These are phyloP conservation scores for Drosophila ustulata DNA, from an alignment of 2,888 invertebrate genomes.

Conservation along the genomic window DNA sequence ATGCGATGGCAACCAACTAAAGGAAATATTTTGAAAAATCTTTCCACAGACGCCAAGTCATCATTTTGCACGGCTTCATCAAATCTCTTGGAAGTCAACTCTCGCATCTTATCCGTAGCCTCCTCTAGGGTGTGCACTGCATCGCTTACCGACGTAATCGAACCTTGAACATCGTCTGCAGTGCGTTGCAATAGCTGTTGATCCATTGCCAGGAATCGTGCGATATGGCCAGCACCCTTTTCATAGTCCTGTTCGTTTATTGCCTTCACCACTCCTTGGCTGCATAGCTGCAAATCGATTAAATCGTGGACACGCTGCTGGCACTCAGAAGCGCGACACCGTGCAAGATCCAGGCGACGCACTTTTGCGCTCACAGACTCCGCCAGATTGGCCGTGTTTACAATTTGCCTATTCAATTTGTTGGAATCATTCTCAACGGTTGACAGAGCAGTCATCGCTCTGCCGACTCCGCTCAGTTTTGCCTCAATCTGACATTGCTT, in stretches of 20 bases:
- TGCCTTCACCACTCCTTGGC: constrained; percentile 98
- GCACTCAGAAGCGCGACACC: constrained; percentile 96
- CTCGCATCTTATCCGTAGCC: constrained; percentile 89
- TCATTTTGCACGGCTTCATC: constrained; percentile 95
- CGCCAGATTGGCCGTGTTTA: constrained; percentile 94
- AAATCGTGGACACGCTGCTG: constrained; percentile 97
- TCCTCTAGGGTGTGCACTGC: constrained; percentile 87
- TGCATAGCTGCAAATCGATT: constrained; percentile 97
- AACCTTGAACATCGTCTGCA: constrained; percentile 90
- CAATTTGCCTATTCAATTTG: constrained; percentile 93
- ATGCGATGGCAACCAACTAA: constrained; percentile 95
- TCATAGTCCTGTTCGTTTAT: constrained; percentile 98
- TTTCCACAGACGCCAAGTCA: constrained; percentile 95
- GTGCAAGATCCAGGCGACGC: constrained; percentile 94
- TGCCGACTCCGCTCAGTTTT: constrained; percentile 92
- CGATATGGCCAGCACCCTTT: constrained; percentile 96
- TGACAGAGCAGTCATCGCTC: constrained; percentile 92
- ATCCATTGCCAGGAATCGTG: constrained; percentile 97
- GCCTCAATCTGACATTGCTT: constrained; percentile 92
- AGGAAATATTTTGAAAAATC: constrained; percentile 99
- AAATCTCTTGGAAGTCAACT: constrained; percentile 90
- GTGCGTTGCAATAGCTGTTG: constrained; percentile 92
- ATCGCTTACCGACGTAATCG: constrained; percentile 85
- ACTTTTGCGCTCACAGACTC: constrained; percentile 98
- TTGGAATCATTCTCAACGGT: constrained; percentile 92